These are phyloP conservation scores for Drosophila melanosoma DNA, from an alignment of 2,888 invertebrate genomes.

Conservation along the genomic window DNA sequence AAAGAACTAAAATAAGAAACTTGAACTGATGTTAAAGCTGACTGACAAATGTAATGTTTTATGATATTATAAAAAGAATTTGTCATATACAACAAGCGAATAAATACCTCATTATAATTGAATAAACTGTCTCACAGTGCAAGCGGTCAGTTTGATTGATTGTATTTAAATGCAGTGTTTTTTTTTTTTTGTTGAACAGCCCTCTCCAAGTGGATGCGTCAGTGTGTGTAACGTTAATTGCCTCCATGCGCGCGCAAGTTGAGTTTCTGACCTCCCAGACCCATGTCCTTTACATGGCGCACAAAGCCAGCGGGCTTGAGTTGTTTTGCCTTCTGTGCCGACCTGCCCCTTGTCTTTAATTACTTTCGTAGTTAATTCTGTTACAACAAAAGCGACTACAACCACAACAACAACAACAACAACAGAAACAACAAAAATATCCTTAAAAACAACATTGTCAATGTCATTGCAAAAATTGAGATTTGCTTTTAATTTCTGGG, in stretches of 20 bases:
- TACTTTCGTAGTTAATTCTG: constrained; percentile 80
- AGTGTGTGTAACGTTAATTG: constrained; percentile 67
- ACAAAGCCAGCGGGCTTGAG: constrained; percentile 51
- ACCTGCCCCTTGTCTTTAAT: constrained; percentile 65
- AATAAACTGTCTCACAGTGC: neutral
- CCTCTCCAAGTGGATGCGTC: constrained; percentile 21
- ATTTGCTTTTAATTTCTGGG: constrained; percentile 70
- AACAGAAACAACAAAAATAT: constrained; percentile 4
- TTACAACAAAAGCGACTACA: constrained; percentile 65
- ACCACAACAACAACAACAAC: constrained; percentile 21
- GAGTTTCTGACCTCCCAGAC: constrained; percentile 45
- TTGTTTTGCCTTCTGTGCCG: constrained; percentile 36
- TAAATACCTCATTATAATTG: constrained; percentile 1
- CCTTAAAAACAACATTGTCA: constrained; percentile 33
- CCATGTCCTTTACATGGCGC: constrained; percentile 40
- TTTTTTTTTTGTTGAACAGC: constrained; percentile 16
- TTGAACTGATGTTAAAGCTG: neutral
- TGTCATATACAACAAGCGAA: neutral
- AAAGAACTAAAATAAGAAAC: neutral
- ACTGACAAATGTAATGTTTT: neutral
- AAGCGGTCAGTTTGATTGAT: constrained; percentile 3
- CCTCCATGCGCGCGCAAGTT: constrained; percentile 76
- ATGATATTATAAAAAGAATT: neutral
- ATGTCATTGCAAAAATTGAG: constrained; percentile 72
- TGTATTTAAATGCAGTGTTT: neutral